Conservation (phyloP, 1,140 invertebrate genomes). For the Bombyx mori region DNA sequence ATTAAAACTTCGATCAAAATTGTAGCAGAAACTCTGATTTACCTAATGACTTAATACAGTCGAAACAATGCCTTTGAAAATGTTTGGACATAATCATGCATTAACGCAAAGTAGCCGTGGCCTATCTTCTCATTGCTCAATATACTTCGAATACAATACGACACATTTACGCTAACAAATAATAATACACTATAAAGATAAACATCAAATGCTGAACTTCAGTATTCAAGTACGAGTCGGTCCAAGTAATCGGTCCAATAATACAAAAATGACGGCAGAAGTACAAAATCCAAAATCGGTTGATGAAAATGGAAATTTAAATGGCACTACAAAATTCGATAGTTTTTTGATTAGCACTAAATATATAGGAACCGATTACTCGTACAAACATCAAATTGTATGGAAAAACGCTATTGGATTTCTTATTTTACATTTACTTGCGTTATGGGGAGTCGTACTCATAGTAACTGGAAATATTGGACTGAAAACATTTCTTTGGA, state of each 20-base stretch:
- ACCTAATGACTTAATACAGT: no score
- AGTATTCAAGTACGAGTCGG: background rate
- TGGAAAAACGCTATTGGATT: conserved; percentile 71
- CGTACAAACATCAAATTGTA: conserved; percentile 65
- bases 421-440: conserved; percentile 55
- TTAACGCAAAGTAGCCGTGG: no score
- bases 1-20: no score
- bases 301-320: background rate
- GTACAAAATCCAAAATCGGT: no score
- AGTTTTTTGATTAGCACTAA: conserved; percentile 1
- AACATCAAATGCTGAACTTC: background rate
- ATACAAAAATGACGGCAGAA: no score
- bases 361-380: conserved; percentile 63
- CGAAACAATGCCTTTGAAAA: no score
- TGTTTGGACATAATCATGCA: no score
- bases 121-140: no score
- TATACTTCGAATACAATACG: no score
- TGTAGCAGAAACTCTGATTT: no score
- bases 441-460: conserved; percentile 40
- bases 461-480: conserved; percentile 12
- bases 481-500: conserved; percentile 17
- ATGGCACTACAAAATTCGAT: background rate
- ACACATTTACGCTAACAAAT: no score
- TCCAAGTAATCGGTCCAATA: background rate
- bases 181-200: background rate